Evolutionary conservation across 92 coral and sea anemone genomes (phyloP), one percentile per base, ranked within the genome.

Genomic region (Epizoanthus illoricatus): DNA sequence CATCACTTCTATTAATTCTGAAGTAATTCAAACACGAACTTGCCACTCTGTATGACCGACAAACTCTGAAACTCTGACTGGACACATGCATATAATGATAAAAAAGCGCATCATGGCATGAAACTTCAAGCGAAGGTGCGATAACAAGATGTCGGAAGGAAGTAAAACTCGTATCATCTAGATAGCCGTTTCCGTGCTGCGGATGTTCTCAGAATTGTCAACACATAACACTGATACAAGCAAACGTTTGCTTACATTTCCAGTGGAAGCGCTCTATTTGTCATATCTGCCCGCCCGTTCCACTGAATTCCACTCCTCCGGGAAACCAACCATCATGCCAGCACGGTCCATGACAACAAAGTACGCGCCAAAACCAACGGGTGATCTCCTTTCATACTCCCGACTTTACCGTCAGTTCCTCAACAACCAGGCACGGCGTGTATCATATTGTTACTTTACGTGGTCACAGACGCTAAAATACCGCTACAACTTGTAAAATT

Each of bases 261-360:
- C 86, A 93, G 92, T 73, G 94, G 94, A 86, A 86, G 86, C 85
- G 94, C 94, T 82, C 94, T 90, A 87, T 91, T 93, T 84, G 94
- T 91, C 94, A 93, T 93, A 85, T 90, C 94, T 86, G 87, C 58
- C 84, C 85, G 64, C 83, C 74, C 80, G 74, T 85, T 74, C 86
- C 89, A 88, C 69, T 74, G 89, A 89, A 89, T 85, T 81, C 89
- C 91, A 89, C 91, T 85, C 89, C 91, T 60, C 81, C 87, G 78
- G 87, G 89, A 87, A 86, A 80, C 85, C 87, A 73, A 91, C 88
- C 82, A 40, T 78, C 82, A 63, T 65, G 84, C 88, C 58, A 72
- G 85, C 80, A 85, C 84, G 90, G 87, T 85, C 97, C 97, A 93
- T 93, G 94, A 93, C 97, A 93, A 93, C 97, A 92, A 80, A 88